Base-by-base conservation (phyloP, 1,140 invertebrate genomes). In the Cyclargus thomasi region DNA sequence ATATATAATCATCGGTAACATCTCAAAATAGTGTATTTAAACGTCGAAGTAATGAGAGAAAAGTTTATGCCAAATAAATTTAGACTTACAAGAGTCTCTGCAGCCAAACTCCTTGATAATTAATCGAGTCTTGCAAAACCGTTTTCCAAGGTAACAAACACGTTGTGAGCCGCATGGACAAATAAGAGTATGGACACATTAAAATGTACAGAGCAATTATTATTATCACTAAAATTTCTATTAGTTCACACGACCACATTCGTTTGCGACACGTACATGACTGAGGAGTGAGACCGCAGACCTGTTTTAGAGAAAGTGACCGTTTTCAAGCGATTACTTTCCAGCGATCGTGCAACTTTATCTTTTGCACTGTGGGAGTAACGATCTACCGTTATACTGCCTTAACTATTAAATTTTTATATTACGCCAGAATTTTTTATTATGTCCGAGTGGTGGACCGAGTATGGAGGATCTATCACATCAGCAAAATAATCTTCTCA, bases 231-330 rank as follows among this genome's bases (percentile, higher is more conserved):
- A 11, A 59, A 59, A 7, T 59, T 59, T 59, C 17, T 59, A 59
- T 11, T 20, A 21, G 18, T 59, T 59, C 18, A 59, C 21, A 29
- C 23, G 63, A 63, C 53, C 67, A 70, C 72, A 74, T 65, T 53
- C 63, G 55, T 55, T 63, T 65, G 76, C 68, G 70, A 67, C 71
- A 63, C 72, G 65, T 65, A 63, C 70, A 63, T 71, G 70, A 81
- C 78, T 81, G 77, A 64, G 11, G 63, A 64, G 63, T 53, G 63
- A 66, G 65, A 57, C 17, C 53, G 23, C 23, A 81, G 79, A 83
- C 80, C 78, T 80, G 78, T 85, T 79, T 65, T 73, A 89, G 86
- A 87, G 86, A 89, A 89, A 89, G 86, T 89, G 85, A 78, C 79
- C 72, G 74, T 77, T 80, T 76, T 74, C 74, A 73, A 74, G 73